phyloP scores from a whole-genome alignment of 2,888 invertebrate species.

The Dynastes grantii region DNA sequence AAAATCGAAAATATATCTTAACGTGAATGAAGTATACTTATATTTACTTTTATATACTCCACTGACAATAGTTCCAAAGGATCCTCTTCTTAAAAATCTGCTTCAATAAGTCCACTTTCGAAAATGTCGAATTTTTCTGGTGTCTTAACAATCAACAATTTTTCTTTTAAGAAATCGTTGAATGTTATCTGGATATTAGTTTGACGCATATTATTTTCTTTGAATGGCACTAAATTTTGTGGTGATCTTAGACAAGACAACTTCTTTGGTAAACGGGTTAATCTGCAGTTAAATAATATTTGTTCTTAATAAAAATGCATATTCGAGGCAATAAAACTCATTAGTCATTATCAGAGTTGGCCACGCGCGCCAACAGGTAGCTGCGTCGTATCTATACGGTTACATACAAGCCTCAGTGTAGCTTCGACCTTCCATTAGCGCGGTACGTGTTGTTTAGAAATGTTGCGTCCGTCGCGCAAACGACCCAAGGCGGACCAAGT shows the following conservation, averaged over 20 bases:
- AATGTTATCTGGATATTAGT: conserved; percentile 45
- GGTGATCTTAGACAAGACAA: conserved; percentile 5
- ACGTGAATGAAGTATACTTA: background rate
- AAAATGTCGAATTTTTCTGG: conserved; percentile 63
- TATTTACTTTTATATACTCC: conserved; percentile 64
- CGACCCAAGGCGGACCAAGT: too few species aligned
- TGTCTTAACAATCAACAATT: conserved; percentile 56
- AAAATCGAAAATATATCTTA: too few species aligned
- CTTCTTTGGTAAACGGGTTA: background rate
- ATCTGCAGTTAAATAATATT: too few species aligned
- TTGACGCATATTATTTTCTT: conserved; percentile 7
- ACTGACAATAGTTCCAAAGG: conserved; percentile 67
- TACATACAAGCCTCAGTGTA: too few species aligned
- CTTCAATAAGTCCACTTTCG: conserved; percentile 60
- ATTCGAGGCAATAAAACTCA: background rate
- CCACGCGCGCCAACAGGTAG: too few species aligned
- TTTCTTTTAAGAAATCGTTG: conserved; percentile 50
- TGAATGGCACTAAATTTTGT: background rate
- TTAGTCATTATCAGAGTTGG: too few species aligned
- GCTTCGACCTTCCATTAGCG: too few species aligned
- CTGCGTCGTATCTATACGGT: too few species aligned
- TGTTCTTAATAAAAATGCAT: background rate
- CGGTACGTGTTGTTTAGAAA: too few species aligned
- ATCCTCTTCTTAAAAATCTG: conserved; percentile 64
- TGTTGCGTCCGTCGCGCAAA: too few species aligned